These are phyloP conservation scores for Dendroctonus ponderosae DNA, from an alignment of 1,140 invertebrate species.

Conservation along the genomic window DNA sequence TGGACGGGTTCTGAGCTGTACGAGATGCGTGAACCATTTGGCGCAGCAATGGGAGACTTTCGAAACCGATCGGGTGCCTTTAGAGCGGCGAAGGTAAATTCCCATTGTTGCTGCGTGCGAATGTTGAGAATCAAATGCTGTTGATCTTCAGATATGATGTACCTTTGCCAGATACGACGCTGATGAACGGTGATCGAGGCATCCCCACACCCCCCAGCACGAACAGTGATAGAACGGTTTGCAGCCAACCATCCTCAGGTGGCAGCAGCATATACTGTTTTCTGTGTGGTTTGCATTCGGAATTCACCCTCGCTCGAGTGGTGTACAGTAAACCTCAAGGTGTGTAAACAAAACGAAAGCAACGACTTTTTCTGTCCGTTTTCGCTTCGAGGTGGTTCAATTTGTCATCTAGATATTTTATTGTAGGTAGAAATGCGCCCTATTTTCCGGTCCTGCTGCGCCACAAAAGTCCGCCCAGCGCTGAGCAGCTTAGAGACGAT, in stretches of 20 bases:
- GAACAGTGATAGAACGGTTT: conserved; percentile 61
- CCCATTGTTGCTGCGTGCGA: no score
- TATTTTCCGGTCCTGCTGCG: conserved; percentile 76
- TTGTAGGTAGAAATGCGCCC: conserved; percentile 59
- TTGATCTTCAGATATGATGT: conserved; percentile 66
- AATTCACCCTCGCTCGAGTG: conserved; percentile 77
- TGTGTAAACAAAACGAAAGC: conserved; percentile 31
- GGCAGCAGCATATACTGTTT: conserved; percentile 75
- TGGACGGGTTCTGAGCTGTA: conserved; percentile 80
- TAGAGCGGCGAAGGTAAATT: conserved; percentile 70
- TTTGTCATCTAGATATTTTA: conserved; percentile 2
- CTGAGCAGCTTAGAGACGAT: conserved; percentile 81
- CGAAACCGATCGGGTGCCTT: conserved; percentile 77
- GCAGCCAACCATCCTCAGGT: conserved; percentile 55
- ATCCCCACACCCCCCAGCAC: conserved; percentile 67
- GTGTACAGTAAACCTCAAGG: conserved; percentile 75
- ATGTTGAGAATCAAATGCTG: conserved; percentile 8
- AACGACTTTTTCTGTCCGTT: conserved; percentile 2
- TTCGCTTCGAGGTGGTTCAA: background rate
- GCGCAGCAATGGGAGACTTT: conserved; percentile 84
- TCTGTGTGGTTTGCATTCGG: conserved; percentile 82
- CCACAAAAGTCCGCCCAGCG: conserved; percentile 71
- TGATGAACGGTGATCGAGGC: conserved; percentile 60
- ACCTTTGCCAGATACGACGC: conserved; percentile 67
- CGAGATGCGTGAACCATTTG: conserved; percentile 76